phyloP scores from a whole-genome alignment of 2,888 invertebrate genomes.

The Bhutanitis thaidina region DNA sequence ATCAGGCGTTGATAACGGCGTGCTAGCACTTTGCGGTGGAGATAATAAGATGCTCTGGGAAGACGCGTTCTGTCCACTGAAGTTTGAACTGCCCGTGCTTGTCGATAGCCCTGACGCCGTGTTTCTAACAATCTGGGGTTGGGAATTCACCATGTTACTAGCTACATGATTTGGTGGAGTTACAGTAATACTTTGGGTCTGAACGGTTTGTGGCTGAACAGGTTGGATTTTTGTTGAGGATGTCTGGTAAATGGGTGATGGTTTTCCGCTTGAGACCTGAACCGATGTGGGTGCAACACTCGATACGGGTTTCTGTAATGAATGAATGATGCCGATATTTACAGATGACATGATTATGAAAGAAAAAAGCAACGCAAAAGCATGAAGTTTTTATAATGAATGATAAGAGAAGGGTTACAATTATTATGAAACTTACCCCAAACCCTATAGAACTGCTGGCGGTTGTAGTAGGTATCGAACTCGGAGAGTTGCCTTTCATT shows the following conservation, averaged over 20 bases:
- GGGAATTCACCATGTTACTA: constrained; percentile 67
- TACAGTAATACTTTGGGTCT: constrained; percentile 59
- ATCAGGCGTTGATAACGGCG: constrained; percentile 78
- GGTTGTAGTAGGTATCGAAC: constrained; percentile 47
- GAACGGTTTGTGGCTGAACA: constrained; percentile 87
- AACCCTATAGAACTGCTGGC: constrained; percentile 68
- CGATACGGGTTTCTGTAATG: constrained; percentile 90
- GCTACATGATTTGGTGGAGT: constrained; percentile 57
- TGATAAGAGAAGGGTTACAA: constrained; percentile 13
- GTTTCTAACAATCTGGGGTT: constrained; percentile 76
- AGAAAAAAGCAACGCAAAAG: constrained; percentile 13
- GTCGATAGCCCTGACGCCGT: constrained; percentile 71
- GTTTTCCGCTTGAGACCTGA: constrained; percentile 82
- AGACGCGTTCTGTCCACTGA: constrained; percentile 58
- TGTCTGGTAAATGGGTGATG: constrained; percentile 89
- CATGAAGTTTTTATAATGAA: constrained; percentile 18
- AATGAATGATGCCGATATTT: constrained; percentile 64
- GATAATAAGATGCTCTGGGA: constrained; percentile 74
- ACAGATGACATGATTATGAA: constrained; percentile 47
- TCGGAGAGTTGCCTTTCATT: constrained; percentile 62
- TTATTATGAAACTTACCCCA: constrained; percentile 60
- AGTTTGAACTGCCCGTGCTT: constrained; percentile 64
- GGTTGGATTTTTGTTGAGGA: constrained; percentile 90
- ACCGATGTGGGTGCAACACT: constrained; percentile 91
- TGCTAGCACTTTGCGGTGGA: constrained; percentile 82